Evolutionary conservation across 2,113 vertebrate species (phyloP).

Genomic region (Gymnorhina tibicen): DNA sequence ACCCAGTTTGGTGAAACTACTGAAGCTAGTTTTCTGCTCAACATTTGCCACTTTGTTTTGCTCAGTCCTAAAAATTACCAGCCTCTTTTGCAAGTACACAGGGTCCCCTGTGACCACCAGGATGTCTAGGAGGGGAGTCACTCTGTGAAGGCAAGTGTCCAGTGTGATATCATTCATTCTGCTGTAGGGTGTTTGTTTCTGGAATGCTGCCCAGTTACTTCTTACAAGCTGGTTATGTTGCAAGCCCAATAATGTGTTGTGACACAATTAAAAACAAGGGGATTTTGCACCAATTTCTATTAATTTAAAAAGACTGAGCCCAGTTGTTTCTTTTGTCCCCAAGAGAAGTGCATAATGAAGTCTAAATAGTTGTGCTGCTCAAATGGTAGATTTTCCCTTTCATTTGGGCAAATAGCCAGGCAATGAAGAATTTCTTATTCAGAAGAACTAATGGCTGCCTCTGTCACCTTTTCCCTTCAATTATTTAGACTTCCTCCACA

Average conservation of each 20-base stretch:
- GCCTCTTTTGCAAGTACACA: background rate
- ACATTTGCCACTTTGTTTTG: background rate
- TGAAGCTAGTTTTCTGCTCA: background rate
- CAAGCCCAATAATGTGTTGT: background rate
- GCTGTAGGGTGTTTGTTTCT: background rate
- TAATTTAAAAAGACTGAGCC: background rate
- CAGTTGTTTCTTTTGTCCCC: background rate
- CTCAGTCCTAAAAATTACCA: background rate
- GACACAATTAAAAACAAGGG: background rate
- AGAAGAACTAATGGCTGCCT: conserved; percentile 50
- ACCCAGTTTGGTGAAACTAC: background rate
- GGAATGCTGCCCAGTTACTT: background rate
- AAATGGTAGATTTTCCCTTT: conserved; percentile 4
- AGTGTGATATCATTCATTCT: background rate
- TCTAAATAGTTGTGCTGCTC: background rate
- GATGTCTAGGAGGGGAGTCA: background rate
- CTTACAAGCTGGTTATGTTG: background rate
- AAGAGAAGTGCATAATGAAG: background rate
- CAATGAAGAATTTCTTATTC: conserved; percentile 39
- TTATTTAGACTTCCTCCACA: conserved; percentile 64
- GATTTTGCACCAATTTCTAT: background rate
- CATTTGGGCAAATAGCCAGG: conserved; percentile 33
- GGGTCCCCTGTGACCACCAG: background rate
- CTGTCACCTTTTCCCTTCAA: conserved; percentile 60
- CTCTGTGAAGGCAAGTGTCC: background rate